Evolutionary conservation across 2,888 invertebrate genomes (phyloP).

Genomic region (Adineta ricciae): DNA sequence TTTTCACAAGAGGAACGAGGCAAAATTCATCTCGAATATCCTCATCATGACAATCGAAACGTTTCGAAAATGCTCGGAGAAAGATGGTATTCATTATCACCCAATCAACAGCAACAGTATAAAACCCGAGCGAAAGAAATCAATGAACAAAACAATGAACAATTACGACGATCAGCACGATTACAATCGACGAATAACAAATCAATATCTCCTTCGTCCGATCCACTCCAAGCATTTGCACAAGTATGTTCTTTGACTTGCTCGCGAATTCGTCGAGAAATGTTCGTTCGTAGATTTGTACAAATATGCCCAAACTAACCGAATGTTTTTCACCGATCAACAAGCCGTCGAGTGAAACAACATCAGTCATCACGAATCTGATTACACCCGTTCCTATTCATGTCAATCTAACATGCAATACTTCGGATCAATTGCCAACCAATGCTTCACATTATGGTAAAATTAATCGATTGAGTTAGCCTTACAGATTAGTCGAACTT

Average conservation of each 20-base stretch:
- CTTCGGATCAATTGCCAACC: neutral
- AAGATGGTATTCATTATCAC: constrained; percentile 94
- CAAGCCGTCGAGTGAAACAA: neutral
- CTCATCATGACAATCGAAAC: constrained; percentile 94
- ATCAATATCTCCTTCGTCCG: neutral
- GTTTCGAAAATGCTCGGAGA: constrained; percentile 96
- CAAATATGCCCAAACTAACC: neutral
- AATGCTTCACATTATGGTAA: neutral
- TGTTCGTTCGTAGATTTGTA: neutral
- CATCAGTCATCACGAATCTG: neutral
- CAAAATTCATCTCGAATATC: constrained; percentile 84
- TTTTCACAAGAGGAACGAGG: constrained; percentile 94
- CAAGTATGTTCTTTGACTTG: neutral
- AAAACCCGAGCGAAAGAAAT: constrained; percentile 68
- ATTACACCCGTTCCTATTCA: neutral
- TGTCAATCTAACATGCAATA: neutral
- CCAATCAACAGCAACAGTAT: constrained; percentile 86
- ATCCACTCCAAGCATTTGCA: neutral
- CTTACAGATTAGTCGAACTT: no score
- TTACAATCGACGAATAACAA: neutral
- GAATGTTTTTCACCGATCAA: neutral
- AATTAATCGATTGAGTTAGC: neutral
- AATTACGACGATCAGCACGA: neutral
- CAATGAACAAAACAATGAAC: neutral
- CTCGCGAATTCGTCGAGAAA: no score